These are phyloP conservation scores for Pseudochirops corinnae DNA, from an alignment of 2,797 vertebrate species.

Conservation along the genomic window DNA sequence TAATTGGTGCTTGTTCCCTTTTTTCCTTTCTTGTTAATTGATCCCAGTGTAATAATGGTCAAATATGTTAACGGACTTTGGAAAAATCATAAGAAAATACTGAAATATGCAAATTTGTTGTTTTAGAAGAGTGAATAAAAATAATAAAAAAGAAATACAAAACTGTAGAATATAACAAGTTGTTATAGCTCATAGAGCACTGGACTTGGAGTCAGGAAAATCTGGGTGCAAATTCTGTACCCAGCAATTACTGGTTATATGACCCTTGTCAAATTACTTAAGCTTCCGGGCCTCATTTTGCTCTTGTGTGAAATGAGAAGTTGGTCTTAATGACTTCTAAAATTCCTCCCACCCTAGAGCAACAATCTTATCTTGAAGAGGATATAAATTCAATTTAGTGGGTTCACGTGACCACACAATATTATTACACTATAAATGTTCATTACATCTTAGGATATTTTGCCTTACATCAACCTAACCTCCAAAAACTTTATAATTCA, in stretches of 20 bases:
- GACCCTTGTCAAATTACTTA: neutral
- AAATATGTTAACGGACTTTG: neutral
- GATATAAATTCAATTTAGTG: neutral
- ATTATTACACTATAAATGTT: neutral
- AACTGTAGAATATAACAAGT: neutral
- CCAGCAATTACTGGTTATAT: neutral
- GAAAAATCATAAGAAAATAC: neutral
- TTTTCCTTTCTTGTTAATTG: neutral
- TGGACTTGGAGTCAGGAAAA: neutral
- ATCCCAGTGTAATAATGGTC: neutral
- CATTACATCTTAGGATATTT: neutral
- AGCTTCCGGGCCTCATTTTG: neutral
- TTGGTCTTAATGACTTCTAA: neutral
- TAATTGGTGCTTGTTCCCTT: neutral
- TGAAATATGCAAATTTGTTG: neutral
- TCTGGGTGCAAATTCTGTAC: neutral
- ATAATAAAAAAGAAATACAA: neutral
- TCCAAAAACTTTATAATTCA: neutral
- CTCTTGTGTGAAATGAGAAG: neutral
- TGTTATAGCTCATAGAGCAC: neutral
- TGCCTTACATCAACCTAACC: neutral
- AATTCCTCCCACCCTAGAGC: neutral
- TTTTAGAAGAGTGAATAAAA: neutral
- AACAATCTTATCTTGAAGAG: neutral
- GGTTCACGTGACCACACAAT: neutral